A percentile compares a stretch with the other conserved stretches of the same genome.
phyloP scores from a whole-genome alignment of 2,113 vertebrate species.

The Serinus canaria region DNA sequence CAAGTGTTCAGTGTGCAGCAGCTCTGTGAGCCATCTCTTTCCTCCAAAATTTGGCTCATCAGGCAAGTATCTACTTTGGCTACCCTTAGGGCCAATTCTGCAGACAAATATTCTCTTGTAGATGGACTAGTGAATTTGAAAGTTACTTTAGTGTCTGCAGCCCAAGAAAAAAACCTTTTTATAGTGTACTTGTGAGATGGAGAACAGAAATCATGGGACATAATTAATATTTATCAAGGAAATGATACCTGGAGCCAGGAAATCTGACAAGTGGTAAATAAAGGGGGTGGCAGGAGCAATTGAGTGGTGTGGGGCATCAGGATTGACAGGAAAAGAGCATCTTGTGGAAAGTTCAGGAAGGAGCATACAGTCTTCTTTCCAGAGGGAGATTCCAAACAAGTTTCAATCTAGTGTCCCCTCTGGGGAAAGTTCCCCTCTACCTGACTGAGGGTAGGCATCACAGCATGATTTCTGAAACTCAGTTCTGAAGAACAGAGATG shows the following conservation, averaged over 20 bases:
- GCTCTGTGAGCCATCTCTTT: neutral
- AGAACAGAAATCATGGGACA: neutral
- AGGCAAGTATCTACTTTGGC: neutral
- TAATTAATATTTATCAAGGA: neutral
- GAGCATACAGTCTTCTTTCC: neutral
- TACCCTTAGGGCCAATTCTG: neutral
- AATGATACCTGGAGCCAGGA: neutral
- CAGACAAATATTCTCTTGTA: neutral
- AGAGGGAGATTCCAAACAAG: neutral
- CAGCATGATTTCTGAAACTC: neutral
- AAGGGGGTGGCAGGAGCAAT: rapidly evolving
- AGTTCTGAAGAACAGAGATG: neutral
- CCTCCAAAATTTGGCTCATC: neutral
- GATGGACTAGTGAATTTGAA: neutral
- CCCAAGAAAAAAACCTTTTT: neutral
- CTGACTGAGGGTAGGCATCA: neutral
- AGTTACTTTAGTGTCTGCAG: neutral
- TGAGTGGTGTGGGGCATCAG: rapidly evolving
- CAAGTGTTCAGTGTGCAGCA: rapidly evolving
- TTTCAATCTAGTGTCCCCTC: slow-evolving; percentile 1
- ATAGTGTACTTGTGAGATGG: neutral
- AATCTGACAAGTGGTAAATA: neutral
- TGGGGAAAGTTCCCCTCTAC: neutral
- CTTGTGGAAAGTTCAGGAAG: neutral
- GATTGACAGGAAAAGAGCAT: neutral